Evolutionary conservation across 2,888 invertebrate genomes (phyloP).

Genomic region (Desoria tigrina): DNA sequence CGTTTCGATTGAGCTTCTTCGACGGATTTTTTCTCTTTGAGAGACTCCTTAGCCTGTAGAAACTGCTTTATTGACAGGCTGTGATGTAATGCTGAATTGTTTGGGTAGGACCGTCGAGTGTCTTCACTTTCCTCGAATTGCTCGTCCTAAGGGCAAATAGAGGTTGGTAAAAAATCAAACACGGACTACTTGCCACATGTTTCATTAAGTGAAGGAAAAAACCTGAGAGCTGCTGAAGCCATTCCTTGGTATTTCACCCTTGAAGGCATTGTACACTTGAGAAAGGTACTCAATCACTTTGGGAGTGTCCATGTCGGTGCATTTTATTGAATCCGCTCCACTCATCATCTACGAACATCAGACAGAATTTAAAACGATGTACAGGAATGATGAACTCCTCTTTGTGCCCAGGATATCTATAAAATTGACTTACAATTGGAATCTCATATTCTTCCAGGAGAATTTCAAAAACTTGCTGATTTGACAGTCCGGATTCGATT

Average conservation of each 20-base stretch:
- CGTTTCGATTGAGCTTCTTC: constrained; percentile 35
- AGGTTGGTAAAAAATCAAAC: not conserved
- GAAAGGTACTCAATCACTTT: constrained; percentile 39
- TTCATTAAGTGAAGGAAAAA: not conserved
- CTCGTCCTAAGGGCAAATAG: not conserved
- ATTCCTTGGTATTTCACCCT: constrained; percentile 42
- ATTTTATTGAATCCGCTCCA: constrained; percentile 27
- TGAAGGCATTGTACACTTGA: constrained; percentile 45
- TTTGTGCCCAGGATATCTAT: no score
- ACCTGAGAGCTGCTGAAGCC: not conserved
- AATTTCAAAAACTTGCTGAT: constrained; percentile 50
- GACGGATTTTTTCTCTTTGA: constrained; percentile 25
- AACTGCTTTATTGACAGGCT: constrained; percentile 39
- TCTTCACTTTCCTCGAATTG: not conserved
- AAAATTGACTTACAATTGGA: constrained; percentile 25
- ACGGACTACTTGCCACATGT: not conserved
- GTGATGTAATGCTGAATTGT: constrained; percentile 40
- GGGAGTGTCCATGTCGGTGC: constrained; percentile 23
- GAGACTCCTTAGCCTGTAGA: constrained; percentile 31
- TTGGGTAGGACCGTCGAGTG: constrained; percentile 18
- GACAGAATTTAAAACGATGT: not conserved
- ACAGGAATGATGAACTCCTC: not conserved
- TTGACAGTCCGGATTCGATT: constrained; percentile 34
- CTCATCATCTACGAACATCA: constrained; percentile 26
- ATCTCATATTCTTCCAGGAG: constrained; percentile 46